Evolutionary conservation across 2,113 vertebrate genomes (phyloP).

Genomic region (Tretioscincus oriximinensis): DNA sequence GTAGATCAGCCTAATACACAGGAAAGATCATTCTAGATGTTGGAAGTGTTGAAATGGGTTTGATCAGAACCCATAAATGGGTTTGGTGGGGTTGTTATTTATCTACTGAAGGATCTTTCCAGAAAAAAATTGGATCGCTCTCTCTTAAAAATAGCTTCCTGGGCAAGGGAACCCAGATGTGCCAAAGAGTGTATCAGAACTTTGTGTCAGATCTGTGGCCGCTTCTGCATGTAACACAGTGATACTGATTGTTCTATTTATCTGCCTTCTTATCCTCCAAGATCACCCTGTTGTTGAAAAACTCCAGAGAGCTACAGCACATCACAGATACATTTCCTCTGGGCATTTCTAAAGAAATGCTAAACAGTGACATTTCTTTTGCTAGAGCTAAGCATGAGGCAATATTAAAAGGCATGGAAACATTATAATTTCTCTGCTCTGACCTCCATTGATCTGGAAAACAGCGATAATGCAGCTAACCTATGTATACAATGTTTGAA

Average conservation of each 20-base stretch:
- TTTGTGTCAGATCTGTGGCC: neutral
- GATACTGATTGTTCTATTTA: neutral
- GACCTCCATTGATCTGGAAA: neutral
- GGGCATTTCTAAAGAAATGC: neutral
- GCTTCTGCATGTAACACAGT: neutral
- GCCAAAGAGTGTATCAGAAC: neutral
- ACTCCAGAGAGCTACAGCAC: neutral
- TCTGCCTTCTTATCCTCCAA: neutral
- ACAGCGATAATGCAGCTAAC: neutral
- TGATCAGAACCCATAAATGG: too few species aligned
- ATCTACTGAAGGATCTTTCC: neutral
- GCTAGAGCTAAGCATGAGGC: neutral
- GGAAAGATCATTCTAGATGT: too few species aligned
- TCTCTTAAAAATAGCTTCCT: neutral
- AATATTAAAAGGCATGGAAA: neutral
- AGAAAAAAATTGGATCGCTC: neutral
- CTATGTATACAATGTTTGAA: conserved; percentile 7
- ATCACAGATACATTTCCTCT: neutral
- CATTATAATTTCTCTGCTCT: neutral
- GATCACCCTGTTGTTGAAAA: neutral
- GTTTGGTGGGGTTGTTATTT: neutral
- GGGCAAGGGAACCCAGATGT: neutral
- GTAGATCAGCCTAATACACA: too few species aligned
- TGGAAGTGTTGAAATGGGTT: too few species aligned
- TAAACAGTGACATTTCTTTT: neutral